Evolutionary conservation across 2,797 vertebrate species (phyloP).

Genomic region (Melanotaenia parkinsoni): DNA sequence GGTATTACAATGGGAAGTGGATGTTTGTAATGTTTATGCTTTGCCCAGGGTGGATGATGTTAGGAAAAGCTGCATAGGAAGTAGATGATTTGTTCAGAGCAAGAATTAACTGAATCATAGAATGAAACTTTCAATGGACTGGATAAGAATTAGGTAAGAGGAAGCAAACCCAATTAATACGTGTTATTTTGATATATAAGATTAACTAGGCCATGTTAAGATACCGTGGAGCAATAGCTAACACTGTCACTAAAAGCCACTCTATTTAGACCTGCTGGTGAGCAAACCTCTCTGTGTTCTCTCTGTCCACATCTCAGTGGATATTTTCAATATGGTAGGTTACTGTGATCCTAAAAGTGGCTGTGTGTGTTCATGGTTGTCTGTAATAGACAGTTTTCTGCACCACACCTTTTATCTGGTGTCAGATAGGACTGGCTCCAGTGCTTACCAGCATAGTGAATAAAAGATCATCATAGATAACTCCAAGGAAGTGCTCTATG

Average conservation of each 20-base stretch:
- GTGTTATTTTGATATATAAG: neutral
- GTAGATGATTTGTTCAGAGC: neutral
- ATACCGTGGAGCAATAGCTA: neutral
- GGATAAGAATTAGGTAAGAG: neutral
- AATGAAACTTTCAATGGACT: neutral
- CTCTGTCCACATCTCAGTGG: neutral
- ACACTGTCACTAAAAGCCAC: neutral
- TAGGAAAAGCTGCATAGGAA: no score
- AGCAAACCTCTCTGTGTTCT: neutral
- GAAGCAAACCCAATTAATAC: neutral
- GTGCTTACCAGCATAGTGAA: no score
- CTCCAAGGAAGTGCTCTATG: no score
- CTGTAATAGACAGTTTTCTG: neutral
- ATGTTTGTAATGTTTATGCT: conserved; percentile 46
- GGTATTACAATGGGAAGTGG: conserved; percentile 42
- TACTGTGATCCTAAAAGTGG: neutral
- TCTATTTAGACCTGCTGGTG: neutral
- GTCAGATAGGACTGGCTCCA: neutral
- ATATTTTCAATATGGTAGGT: neutral
- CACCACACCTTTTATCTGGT: neutral
- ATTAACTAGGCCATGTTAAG: neutral
- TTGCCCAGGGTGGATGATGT: neutral
- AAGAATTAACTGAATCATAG: neutral
- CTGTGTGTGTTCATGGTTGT: neutral
- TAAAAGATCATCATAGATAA: no score